A percentile compares a stretch with the other conserved stretches of the same genome.
Evolutionary conservation across 2,888 invertebrate species (phyloP).

Genomic region (Geotrupes spiniger): DNA sequence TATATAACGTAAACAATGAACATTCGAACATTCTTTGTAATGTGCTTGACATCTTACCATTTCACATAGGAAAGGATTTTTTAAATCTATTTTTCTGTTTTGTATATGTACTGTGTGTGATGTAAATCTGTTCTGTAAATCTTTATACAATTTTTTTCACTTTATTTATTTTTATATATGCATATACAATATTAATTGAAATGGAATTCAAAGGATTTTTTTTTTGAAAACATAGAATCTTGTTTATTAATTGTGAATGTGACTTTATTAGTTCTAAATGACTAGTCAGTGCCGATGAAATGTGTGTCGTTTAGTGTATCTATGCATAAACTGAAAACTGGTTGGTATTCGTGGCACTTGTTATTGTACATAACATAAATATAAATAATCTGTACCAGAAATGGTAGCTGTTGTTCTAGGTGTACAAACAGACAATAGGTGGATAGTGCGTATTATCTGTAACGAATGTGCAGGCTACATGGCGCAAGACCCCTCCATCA

Average conservation of each 20-base stretch:
- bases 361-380: conserved; percentile 12
- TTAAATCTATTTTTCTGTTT: not conserved
- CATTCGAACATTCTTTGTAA: not conserved
- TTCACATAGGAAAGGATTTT: not conserved
- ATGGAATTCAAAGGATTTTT: not conserved
- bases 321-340: not conserved
- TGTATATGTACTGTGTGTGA: conserved; percentile 1
- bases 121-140: conserved; percentile 1
- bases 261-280: conserved; percentile 2
- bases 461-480: not conserved
- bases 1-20: not conserved
- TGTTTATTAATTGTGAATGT: not conserved
- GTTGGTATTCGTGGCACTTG: conserved; percentile 8
- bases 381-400: not conserved
- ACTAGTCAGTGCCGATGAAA: conserved; percentile 14
- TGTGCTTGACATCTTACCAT: not conserved
- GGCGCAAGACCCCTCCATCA: not conserved
- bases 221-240: not conserved
- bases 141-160: not conserved
- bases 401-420: conserved; percentile 12
- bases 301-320: conserved; percentile 2
- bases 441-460: conserved; percentile 11
- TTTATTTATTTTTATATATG: conserved; percentile 1
- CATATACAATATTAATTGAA: not conserved
- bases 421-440: conserved; percentile 17